Evolutionary conservation across 2,797 vertebrate genomes (phyloP), one percentile per base, ranked within the genome.

Genomic region (Amblyraja radiata): DNA sequence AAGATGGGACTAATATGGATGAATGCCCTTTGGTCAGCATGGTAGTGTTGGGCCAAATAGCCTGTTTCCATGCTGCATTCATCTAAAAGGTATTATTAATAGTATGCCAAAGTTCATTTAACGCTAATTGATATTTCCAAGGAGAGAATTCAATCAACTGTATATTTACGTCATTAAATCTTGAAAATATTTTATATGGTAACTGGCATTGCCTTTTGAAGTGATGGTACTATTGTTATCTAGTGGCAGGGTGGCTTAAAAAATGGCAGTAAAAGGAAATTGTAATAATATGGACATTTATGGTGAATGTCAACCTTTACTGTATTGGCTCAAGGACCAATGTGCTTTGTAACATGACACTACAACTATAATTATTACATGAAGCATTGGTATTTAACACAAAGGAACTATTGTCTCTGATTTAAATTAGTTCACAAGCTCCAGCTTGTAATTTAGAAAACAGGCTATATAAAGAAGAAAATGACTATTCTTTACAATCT

Each of bases 291-390:
- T 91, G 68, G 88, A 46, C 68, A 39, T 91, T 91, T 73, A 73
- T 63, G 11, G 39, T 90, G 68, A 36, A 32, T 91, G 46, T 74
- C 90, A 46, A 91, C 90, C 39, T 91, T 73, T 76, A 54, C 90
- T 54, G 9, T 71, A 63, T 74, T 74, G 90, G 54, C 71, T 23
- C 71, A 28, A 88, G 71, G 54, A 54, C 36, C 73, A 91, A 74
- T 74, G 71, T 46, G 68, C 90, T 74, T 71, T 74, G 68, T 91
- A 91, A 74, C 90, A 74, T 91, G 36, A 71, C 46, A 91, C 88
- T 91, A 54, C 32, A 91, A 73, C 68, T 39, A 74, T 74, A 91
- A 74, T 74, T 90, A 90, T 90, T 91, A 54, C 90, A 91, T 74
- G 73, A 92, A 54, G 36, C 23, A 14, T 28, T 54, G 68, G 71